Conservation (phyloP, 1,140 invertebrate genomes). For the Papilio polytes region DNA sequence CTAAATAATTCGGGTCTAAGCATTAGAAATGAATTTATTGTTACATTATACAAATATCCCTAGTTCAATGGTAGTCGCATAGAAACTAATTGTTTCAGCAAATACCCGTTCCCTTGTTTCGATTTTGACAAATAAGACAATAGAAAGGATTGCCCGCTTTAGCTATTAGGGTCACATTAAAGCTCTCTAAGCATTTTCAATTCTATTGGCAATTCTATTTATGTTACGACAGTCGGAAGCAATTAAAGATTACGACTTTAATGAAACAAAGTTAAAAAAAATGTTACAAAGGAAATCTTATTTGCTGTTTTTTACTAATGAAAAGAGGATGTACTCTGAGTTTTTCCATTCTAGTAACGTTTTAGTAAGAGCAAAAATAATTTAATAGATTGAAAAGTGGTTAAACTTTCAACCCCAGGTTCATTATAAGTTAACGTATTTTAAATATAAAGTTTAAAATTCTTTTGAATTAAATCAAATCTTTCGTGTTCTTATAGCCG, state of each 20-base stretch:
- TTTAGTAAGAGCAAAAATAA: too few species aligned
- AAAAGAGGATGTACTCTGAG: background rate
- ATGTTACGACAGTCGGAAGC: background rate
- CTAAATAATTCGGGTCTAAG: background rate
- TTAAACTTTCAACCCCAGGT: too few species aligned
- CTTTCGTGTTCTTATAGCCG: background rate
- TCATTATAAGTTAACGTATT: background rate
- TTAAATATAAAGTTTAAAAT: background rate
- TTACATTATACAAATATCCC: constrained; percentile 18
- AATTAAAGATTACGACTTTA: constrained; percentile 17
- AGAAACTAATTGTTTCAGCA: constrained; percentile 32
- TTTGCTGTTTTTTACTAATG: background rate
- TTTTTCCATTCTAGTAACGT: too few species aligned
- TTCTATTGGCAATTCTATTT: constrained; percentile 25
- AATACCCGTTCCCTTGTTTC: constrained; percentile 23
- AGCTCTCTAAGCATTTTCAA: constrained; percentile 17
- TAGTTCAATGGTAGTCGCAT: background rate
- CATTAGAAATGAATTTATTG: background rate
- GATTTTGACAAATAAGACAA: constrained; percentile 34
- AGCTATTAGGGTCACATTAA: constrained; percentile 36
- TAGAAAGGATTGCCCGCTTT: constrained; percentile 20
- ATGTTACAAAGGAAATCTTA: background rate
- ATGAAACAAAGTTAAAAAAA: background rate
- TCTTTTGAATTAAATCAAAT: background rate
- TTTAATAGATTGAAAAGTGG: too few species aligned